Conservation (phyloP, 2,113 vertebrate species). For the Strix aluco region DNA sequence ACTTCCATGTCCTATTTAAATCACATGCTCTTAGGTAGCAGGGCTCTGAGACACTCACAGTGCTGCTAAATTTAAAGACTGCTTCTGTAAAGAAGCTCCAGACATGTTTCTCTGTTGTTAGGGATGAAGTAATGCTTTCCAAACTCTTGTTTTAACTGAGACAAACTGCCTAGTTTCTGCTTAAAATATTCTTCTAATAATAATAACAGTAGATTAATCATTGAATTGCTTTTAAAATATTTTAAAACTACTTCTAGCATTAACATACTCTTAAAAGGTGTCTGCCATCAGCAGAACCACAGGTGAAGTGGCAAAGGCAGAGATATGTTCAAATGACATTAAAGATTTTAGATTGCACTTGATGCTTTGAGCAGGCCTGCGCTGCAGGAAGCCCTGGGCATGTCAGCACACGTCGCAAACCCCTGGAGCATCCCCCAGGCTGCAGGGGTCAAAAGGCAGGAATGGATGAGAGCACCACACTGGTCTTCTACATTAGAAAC, state of each 20-base stretch:
- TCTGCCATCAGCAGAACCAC: neutral
- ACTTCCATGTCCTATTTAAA: neutral
- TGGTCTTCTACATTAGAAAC: neutral
- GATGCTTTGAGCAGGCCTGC: rapidly evolving
- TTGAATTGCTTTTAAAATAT: neutral
- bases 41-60: neutral
- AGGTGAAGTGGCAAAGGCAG: neutral
- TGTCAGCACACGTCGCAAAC: rapidly evolving
- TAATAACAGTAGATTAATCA: neutral
- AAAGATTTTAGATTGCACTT: rapidly evolving
- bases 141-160: neutral
- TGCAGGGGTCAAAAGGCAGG: neutral
- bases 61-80: neutral
- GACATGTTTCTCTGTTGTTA: neutral
- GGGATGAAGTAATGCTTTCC: neutral
- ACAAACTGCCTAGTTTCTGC: neutral
- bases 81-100: neutral
- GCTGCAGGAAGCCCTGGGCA: neutral
- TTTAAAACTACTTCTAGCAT: neutral
- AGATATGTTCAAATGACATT: neutral
- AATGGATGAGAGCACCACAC: neutral
- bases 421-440: neutral
- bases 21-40: neutral
- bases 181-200: neutral
- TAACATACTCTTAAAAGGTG: neutral